A percentile compares a stretch with the other conserved stretches of the same genome.
These are phyloP conservation scores for Penaeus monodon DNA, from an alignment of 2,888 invertebrate species.

Conservation along the genomic window DNA sequence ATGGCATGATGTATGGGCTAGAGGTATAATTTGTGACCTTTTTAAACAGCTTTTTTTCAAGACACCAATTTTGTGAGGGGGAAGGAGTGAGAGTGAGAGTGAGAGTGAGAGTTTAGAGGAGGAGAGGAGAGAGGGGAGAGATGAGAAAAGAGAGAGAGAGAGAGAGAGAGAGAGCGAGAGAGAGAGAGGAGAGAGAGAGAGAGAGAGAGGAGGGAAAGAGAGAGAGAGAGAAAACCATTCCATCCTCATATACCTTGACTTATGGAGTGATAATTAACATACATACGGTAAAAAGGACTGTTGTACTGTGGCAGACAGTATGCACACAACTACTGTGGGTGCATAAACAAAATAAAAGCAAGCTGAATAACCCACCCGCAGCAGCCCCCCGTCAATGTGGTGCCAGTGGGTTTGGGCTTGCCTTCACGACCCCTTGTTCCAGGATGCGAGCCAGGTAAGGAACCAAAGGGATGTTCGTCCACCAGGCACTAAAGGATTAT, in stretches of 20 bases:
- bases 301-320: too few relatives aligned
- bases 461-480: conserved; percentile 53
- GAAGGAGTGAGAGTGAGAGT: neutral
- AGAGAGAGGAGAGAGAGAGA: neutral
- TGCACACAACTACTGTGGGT: too few relatives aligned
- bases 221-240: too few relatives aligned
- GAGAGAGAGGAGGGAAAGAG: too few relatives aligned
- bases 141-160: conserved; percentile 16
- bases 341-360: neutral
- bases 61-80: neutral
- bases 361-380: conserved; percentile 39
- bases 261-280: too few relatives aligned
- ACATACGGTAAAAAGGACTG: too few relatives aligned
- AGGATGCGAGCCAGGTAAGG: conserved; percentile 54
- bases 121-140: conserved; percentile 4
- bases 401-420: conserved; percentile 39
- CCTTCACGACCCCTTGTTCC: conserved; percentile 52
- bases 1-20: too few relatives aligned
- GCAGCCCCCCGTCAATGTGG: conserved; percentile 56
- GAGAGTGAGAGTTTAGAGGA: neutral
- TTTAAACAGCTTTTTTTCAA: too few relatives aligned
- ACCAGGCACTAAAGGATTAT: conserved; percentile 52
- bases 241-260: too few relatives aligned
- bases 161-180: conserved; percentile 13
- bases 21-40: too few relatives aligned